Evolutionary conservation across 2,797 vertebrate species (phyloP).

Genomic region (Mico argentatus): DNA sequence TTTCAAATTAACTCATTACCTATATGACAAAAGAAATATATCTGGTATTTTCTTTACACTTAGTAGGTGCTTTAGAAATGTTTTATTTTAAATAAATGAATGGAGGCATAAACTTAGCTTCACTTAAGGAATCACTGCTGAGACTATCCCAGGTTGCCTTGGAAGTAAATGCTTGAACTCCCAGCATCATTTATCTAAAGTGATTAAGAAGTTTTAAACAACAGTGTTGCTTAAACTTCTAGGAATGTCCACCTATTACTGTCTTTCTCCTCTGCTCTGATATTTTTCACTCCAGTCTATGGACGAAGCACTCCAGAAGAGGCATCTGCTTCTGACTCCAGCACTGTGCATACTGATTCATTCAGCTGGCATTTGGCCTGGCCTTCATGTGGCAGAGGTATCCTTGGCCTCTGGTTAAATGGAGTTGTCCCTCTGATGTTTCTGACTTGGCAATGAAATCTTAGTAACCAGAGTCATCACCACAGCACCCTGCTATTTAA

Average conservation of each 20-base stretch:
- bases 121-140: neutral
- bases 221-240: neutral
- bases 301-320: neutral
- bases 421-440: conserved; percentile 47
- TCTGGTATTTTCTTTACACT: neutral
- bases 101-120: neutral
- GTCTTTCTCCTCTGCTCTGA: neutral
- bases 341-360: neutral
- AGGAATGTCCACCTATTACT: neutral
- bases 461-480: neutral
- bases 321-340: neutral
- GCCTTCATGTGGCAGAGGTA: neutral
- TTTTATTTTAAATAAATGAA: neutral
- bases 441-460: conserved; percentile 40
- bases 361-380: neutral
- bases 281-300: neutral
- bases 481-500: conserved; percentile 31
- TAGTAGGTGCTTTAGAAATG: neutral
- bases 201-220: neutral
- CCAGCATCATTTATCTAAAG: neutral
- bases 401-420: conserved; percentile 26
- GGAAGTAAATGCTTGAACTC: neutral
- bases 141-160: neutral
- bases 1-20: neutral
- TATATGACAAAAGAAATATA: neutral